phyloP scores from a whole-genome alignment of 2,888 invertebrate genomes.

The Anarsia innoxiella region DNA sequence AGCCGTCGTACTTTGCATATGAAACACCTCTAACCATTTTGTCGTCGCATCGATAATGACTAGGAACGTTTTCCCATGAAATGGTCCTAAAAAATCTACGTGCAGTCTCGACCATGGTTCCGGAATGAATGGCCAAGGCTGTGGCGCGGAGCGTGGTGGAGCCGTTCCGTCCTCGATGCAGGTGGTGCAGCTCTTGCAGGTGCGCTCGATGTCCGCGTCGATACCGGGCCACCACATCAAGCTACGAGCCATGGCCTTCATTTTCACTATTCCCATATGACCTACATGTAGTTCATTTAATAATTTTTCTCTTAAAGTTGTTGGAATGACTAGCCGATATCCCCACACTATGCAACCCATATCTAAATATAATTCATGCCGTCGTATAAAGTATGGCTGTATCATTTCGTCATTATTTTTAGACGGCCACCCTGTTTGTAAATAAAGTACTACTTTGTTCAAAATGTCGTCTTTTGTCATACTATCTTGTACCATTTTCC shows the following conservation, averaged over 20 bases:
- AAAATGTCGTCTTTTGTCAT: background rate
- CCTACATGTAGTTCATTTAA: constrained; percentile 16
- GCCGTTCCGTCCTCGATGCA: constrained; percentile 13
- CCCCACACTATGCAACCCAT: constrained; percentile 17
- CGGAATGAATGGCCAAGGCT: constrained; percentile 17
- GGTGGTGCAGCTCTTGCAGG: constrained; percentile 12
- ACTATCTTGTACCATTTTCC: background rate
- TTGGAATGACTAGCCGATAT: constrained; percentile 17
- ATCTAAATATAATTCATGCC: constrained; percentile 16
- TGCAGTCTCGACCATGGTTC: constrained; percentile 22
- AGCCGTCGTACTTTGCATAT: background rate
- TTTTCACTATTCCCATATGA: constrained; percentile 21
- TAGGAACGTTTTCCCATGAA: background rate
- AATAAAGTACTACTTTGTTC: background rate
- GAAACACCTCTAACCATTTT: background rate
- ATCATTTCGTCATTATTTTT: background rate
- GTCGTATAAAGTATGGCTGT: constrained; percentile 5
- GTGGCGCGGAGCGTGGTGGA: constrained; percentile 16
- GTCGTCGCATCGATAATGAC: background rate
- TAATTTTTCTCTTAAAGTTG: constrained; percentile 5
- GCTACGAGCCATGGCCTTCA: constrained; percentile 18
- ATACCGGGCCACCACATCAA: constrained; percentile 22
- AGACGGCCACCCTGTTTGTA: constrained; percentile 6
- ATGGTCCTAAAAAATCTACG: constrained; percentile 20
- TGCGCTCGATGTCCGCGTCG: constrained; percentile 15